phyloP scores from a whole-genome alignment of 2,888 invertebrate species.

The Leptinotarsa rubiginosa region DNA sequence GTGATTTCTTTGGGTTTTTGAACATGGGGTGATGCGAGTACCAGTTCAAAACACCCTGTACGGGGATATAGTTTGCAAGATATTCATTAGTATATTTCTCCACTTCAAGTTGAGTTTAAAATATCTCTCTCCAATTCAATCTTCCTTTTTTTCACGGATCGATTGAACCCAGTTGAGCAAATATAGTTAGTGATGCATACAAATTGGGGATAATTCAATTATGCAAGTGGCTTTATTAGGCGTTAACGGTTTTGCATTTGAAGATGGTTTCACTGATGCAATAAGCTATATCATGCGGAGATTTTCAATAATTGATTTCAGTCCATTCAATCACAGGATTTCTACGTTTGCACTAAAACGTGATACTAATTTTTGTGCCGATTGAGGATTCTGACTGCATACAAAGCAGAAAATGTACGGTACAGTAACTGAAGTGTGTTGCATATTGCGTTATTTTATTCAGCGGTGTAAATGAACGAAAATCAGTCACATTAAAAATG shows the following conservation, averaged over 20 bases:
- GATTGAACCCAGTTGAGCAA: constrained; percentile 33
- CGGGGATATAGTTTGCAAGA: neutral
- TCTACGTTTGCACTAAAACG: neutral
- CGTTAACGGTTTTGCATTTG: constrained; percentile 38
- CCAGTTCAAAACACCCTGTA: neutral
- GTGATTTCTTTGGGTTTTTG: neutral
- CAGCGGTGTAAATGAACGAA: too few relatives aligned
- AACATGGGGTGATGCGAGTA: neutral
- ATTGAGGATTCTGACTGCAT: neutral
- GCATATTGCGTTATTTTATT: too few relatives aligned
- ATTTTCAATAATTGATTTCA: constrained; percentile 30
- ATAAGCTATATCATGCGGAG: constrained; percentile 20
- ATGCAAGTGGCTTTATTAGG: constrained; percentile 40
- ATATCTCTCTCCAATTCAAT: constrained; percentile 31
- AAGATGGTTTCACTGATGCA: constrained; percentile 30
- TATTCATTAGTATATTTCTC: neutral
- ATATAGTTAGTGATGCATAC: constrained; percentile 40
- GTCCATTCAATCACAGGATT: constrained; percentile 12
- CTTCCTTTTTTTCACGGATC: constrained; percentile 29
- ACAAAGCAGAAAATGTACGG: too few relatives aligned
- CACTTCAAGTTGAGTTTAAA: neutral
- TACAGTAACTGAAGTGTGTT: too few relatives aligned
- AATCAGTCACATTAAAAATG: too few relatives aligned
- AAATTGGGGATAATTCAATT: constrained; percentile 41
- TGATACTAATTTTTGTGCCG: neutral